These are phyloP conservation scores for Acanthiza pusilla DNA, from an alignment of 2,797 vertebrate species.

Conservation along the genomic window DNA sequence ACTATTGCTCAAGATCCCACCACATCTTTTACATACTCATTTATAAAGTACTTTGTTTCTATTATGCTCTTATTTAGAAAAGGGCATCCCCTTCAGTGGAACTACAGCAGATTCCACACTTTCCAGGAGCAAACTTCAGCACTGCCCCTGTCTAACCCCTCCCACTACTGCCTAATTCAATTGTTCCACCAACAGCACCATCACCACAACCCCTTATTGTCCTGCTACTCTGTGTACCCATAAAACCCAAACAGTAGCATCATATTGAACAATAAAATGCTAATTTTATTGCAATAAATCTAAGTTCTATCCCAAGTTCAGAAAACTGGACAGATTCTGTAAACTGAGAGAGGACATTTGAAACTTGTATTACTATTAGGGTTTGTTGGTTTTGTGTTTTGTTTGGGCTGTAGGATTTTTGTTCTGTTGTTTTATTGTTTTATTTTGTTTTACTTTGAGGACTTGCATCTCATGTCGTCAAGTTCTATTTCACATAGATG, in stretches of 20 bases:
- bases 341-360: not conserved
- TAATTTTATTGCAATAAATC: not conserved
- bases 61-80: not conserved
- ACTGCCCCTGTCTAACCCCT: not conserved
- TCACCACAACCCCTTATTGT: not conserved
- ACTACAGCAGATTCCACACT: not conserved
- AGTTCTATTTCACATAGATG: not conserved
- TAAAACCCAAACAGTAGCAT: not conserved
- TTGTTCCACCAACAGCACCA: not conserved
- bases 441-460: not conserved
- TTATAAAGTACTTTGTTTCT: not conserved
- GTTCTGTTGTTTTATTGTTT: not conserved
- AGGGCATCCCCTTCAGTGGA: not conserved
- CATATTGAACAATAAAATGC: not conserved
- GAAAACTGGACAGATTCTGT: not conserved
- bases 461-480: not conserved
- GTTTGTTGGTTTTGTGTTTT: not conserved
- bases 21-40: not conserved
- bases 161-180: rapidly evolving
- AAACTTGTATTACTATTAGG: not conserved
- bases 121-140: not conserved
- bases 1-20: not conserved
- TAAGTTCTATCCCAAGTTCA: not conserved
- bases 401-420: not conserved
- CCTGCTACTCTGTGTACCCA: not conserved